Percentiles rank a stretch among this genome's conserved stretches.
phyloP scores from a whole-genome alignment of 1,140 invertebrate species.

The Drosophila equinoxialis region DNA sequence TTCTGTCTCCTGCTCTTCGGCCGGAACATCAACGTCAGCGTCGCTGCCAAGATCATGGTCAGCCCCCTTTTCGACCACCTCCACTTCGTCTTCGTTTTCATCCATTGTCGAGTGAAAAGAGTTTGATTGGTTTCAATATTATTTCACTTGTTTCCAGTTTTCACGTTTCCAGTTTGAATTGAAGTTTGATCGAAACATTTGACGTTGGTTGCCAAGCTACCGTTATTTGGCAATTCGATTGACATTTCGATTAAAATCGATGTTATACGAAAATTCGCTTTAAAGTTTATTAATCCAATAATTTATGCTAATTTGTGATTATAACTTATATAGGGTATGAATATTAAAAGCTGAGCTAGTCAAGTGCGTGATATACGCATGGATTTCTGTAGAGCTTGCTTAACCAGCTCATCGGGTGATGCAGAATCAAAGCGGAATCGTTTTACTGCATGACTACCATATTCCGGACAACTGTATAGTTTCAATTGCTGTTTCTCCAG shows the following conservation, averaged over 20 bases:
- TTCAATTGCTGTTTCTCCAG: conserved; percentile 48
- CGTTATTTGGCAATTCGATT: not conserved
- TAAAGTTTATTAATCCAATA: not conserved
- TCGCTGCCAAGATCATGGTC: conserved; percentile 20
- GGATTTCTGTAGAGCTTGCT: conserved; percentile 60
- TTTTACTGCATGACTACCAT: conserved; percentile 51
- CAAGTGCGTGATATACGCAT: conserved; percentile 56
- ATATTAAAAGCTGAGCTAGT: conserved; percentile 5
- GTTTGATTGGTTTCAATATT: not conserved
- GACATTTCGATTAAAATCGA: not conserved
- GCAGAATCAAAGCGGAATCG: conserved; percentile 70
- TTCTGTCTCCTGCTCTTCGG: conserved; percentile 38
- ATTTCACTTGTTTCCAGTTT: not conserved
- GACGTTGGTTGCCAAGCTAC: conserved; percentile 28
- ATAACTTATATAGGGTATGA: not conserved
- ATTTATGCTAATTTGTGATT: not conserved
- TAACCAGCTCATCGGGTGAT: conserved; percentile 73
- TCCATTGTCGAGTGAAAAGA: conserved; percentile 29
- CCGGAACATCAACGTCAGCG: conserved; percentile 15
- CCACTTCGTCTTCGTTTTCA: conserved; percentile 54
- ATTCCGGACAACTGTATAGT: conserved; percentile 43
- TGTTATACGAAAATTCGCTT: not conserved
- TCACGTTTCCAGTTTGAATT: not conserved
- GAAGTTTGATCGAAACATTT: conserved; percentile 42
- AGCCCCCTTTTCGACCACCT: conserved; percentile 35